Evolutionary conservation across 2,113 vertebrate species (phyloP), one percentile per base, ranked within the genome.

Genomic region (Oophaga pumilio): DNA sequence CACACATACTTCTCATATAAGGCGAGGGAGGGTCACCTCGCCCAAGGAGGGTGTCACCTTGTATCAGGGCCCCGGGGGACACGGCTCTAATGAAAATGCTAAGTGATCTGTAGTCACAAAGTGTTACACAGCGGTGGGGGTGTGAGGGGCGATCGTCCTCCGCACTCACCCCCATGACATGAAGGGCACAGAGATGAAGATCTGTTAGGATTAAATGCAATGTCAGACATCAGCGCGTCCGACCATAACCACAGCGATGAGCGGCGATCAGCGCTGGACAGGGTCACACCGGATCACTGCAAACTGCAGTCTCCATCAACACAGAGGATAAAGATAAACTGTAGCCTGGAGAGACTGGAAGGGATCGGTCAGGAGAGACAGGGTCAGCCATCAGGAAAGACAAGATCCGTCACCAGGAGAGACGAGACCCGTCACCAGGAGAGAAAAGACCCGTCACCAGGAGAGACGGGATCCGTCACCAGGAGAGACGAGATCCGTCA

Each of bases 81-180:
- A 18, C 1, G 71, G 43, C 13, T 3, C 12, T 66, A 64, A 52
- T 28, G n/a, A 18, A 64, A 53, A 85, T 77, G 33, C 15, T 66
- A 85, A 85, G 57, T 77, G 84, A 85, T 62, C 6, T 59, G 20
- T n/a, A 50, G 84, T 85, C 84, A 85, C 56, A 85, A 76, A 53
- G 57, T 8, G 8, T 43, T 12, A 17, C 57, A 85, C 71, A 43
- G 73, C 74, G 15, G 83, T 9, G 24, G 52, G 4, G 52, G 24
- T 20, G 82, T 28, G 56, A 49, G 69, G 24, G 62, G 22, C 49
- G 9, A 85, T 76, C 73, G 14, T 62, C 64, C 73, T 49, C 56
- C 2, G 57, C 57, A 10, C 84, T 14, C 26, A 11, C 11, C 49
- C 22, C 17, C 8, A 59, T 73, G n/a, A 85, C 83, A 49, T 64